Conservation (phyloP, 2,113 vertebrate species). For the Corapipo altera region DNA sequence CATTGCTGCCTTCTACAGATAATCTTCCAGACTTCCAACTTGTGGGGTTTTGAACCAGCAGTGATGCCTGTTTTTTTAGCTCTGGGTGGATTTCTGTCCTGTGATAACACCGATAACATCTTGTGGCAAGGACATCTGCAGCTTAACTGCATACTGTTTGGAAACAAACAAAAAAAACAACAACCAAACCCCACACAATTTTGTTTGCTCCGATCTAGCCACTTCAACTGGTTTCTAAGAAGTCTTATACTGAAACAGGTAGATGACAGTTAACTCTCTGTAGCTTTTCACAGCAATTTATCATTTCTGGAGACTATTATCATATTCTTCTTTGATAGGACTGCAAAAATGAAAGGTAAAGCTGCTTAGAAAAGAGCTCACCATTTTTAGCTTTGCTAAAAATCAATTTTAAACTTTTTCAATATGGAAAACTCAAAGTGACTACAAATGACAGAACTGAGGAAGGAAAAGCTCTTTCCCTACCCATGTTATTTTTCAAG, state of each 20-base stretch:
- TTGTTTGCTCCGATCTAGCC: background rate
- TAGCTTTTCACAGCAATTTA: background rate
- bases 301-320: background rate
- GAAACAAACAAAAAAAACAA: background rate
- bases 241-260: background rate
- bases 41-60: background rate
- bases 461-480: background rate
- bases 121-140: background rate
- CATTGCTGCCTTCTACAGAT: background rate
- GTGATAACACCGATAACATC: background rate
- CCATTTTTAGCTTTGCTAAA: background rate
- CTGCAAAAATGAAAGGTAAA: background rate
- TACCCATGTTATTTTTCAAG: background rate
- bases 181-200: background rate
- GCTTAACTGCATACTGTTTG: background rate
- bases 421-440: background rate
- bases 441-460: background rate
- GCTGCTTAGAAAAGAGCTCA: background rate
- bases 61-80: background rate
- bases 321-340: background rate
- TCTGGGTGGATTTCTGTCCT: background rate
- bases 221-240: background rate
- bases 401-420: background rate
- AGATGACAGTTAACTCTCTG: background rate
- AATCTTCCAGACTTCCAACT: background rate